phyloP scores from a whole-genome alignment of 37 sponge, comb jelly and placozoan species.

The Ianthella basta region DNA sequence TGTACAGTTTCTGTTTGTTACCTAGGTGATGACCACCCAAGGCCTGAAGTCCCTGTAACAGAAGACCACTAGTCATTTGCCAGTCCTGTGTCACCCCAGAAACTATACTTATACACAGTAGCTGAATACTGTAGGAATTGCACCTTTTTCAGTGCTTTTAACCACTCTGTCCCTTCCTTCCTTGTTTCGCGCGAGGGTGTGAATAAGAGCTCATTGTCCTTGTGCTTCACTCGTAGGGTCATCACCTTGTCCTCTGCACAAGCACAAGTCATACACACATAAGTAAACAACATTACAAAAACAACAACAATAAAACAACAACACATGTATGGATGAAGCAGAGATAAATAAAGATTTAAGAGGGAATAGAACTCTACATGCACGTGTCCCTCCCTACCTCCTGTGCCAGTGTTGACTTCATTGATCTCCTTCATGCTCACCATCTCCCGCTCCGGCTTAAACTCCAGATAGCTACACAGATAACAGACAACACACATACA shows the following conservation, averaged over 20 bases:
- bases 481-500: slow-evolving; percentile 46
- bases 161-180: slow-evolving; percentile 60
- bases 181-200: slow-evolving; percentile 29
- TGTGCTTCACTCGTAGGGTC: slow-evolving; percentile 4
- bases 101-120: neutral
- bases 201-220: slow-evolving; percentile 19
- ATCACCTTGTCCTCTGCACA: neutral
- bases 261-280: neutral
- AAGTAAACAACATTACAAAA: no score
- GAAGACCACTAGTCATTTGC: no score
- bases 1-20: no score
- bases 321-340: no score
- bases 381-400: neutral
- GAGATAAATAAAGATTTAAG: no score
- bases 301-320: no score
- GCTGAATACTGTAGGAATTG: neutral
- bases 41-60: no score
- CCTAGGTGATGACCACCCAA: no score
- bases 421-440: slow-evolving; percentile 26
- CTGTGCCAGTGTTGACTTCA: neutral
- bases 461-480: slow-evolving; percentile 47
- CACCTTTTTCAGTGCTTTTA: slow-evolving; percentile 76
- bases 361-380: no score
- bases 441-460: slow-evolving; percentile 15
- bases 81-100: no score